phyloP scores from a whole-genome alignment of 2,888 invertebrate species.

The Melanostoma mellinum region DNA sequence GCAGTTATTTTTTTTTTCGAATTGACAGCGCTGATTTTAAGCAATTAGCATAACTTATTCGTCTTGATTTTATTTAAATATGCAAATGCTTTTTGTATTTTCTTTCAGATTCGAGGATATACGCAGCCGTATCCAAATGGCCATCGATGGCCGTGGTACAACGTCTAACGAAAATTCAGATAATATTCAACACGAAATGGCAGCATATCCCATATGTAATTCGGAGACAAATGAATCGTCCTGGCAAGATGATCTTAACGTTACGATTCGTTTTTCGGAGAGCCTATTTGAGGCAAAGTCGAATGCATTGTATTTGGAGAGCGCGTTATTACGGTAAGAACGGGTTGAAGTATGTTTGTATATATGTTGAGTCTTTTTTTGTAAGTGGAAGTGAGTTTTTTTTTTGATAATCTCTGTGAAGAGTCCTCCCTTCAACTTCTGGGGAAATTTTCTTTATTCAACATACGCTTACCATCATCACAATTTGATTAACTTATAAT shows the following conservation, averaged over 20 bases:
- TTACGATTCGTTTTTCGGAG: conserved; percentile 79
- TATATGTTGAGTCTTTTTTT: background rate
- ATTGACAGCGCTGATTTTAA: conserved; percentile 36
- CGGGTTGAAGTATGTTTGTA: background rate
- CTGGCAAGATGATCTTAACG: conserved; percentile 79
- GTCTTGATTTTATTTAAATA: conserved; percentile 27
- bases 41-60: conserved; percentile 57
- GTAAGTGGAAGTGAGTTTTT: too few species aligned
- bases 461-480: too few species aligned
- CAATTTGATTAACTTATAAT: too few species aligned
- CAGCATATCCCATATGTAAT: conserved; percentile 80
- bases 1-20: conserved; percentile 13
- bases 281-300: conserved; percentile 78
- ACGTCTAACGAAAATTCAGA: conserved; percentile 75
- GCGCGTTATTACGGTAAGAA: conserved; percentile 77
- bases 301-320: conserved; percentile 78
- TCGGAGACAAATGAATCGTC: conserved; percentile 78
- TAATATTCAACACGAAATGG: conserved; percentile 79
- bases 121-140: conserved; percentile 77
- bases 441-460: too few species aligned
- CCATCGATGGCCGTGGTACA: conserved; percentile 75
- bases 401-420: too few species aligned
- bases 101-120: conserved; percentile 78
- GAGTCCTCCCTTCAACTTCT: too few species aligned
- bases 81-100: conserved; percentile 38